These are phyloP conservation scores for Cyanocitta stelleri DNA, from an alignment of 2,113 vertebrate genomes.

Conservation along the genomic window DNA sequence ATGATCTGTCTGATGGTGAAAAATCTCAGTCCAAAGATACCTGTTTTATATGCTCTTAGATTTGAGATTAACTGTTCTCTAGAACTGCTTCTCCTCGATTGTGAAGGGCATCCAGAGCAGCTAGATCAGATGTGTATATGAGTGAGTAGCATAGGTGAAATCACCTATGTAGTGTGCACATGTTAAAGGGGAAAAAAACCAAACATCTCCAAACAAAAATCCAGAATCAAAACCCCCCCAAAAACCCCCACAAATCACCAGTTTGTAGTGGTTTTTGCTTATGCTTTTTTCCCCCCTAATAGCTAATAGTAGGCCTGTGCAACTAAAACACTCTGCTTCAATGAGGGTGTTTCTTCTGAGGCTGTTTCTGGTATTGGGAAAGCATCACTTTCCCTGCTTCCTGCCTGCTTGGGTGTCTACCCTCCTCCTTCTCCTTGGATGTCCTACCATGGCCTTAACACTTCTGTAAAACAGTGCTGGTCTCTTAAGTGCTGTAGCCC, in stretches of 20 bases:
- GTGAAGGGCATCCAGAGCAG: background rate
- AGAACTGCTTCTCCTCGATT: background rate
- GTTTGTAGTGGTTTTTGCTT: background rate
- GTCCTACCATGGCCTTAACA: background rate
- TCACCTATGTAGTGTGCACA: background rate
- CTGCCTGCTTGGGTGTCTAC: background rate
- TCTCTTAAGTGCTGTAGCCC: background rate
- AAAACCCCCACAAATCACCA: background rate
- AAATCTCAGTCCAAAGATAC: background rate
- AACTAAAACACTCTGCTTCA: background rate
- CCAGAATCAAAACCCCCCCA: background rate
- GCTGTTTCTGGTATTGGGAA: background rate
- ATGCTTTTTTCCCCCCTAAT: background rate
- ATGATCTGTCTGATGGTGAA: background rate
- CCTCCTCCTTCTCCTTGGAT: background rate
- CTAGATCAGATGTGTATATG: background rate
- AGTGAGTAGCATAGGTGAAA: background rate
- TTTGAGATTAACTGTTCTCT: background rate
- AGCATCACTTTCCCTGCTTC: background rate
- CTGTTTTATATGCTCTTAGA: background rate
- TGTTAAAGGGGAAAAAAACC: background rate
- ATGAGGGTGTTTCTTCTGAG: background rate
- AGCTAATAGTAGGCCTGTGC: background rate
- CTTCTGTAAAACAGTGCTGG: background rate
- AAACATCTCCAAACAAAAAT: background rate